phyloP scores from a whole-genome alignment of 2,113 vertebrate species.

The Heloderma charlesbogerti region DNA sequence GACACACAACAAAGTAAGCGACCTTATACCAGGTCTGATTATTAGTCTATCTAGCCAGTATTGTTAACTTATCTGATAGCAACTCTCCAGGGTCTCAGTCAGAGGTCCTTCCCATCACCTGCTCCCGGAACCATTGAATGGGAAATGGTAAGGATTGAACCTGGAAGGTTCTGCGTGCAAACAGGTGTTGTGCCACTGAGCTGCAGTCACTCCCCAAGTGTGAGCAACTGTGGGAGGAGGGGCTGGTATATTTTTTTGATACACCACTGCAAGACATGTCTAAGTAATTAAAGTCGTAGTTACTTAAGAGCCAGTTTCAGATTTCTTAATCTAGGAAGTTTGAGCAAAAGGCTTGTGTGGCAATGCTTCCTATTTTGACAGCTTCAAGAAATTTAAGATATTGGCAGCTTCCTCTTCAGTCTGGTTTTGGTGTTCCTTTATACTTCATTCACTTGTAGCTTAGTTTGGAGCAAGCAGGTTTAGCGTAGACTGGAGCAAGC shows the following conservation, averaged over 20 bases:
- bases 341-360: slow-evolving; percentile 9
- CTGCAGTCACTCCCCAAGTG: not conserved
- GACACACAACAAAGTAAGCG: not conserved
- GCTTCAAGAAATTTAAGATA: not conserved
- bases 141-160: not conserved
- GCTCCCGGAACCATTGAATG: not conserved
- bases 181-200: not conserved
- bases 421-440: not conserved
- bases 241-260: not conserved
- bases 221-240: not conserved
- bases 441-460: not conserved
- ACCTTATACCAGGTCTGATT: not conserved
- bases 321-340: not conserved
- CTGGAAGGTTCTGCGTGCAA: not conserved
- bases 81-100: not conserved
- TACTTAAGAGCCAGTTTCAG: not conserved
- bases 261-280: not conserved
- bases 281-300: not conserved
- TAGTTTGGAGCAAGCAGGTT: not conserved
- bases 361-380: not conserved
- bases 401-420: not conserved
- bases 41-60: not conserved
- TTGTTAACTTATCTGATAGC: not conserved
- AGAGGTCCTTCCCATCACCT: not conserved
- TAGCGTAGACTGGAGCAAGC: not conserved